phyloP scores from a whole-genome alignment of 2,888 invertebrate species.

The Rhagophthalmus giganteus region DNA sequence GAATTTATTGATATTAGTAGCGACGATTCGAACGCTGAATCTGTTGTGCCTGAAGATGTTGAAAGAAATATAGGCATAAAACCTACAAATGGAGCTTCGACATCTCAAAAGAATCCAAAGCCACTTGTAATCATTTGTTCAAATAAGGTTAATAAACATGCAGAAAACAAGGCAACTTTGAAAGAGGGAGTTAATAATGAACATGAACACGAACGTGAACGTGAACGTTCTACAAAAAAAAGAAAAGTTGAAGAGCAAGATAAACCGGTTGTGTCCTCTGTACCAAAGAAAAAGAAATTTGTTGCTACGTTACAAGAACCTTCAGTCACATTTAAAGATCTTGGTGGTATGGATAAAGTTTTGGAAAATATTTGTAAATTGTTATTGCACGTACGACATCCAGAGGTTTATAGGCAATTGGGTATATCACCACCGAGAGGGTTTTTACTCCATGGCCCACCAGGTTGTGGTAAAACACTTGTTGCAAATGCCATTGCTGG shows the following conservation, averaged over 20 bases:
- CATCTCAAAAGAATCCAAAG: conserved; percentile 53
- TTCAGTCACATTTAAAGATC: conserved; percentile 69
- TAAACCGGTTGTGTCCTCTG: conserved; percentile 36
- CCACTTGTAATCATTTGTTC: neutral
- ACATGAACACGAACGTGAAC: conserved; percentile 1
- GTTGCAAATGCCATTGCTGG: conserved; percentile 83
- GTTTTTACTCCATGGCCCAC: conserved; percentile 91
- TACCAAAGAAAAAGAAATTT: conserved; percentile 53
- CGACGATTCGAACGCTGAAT: conserved; percentile 67
- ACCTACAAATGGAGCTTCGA: conserved; percentile 51
- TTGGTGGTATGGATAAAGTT: conserved; percentile 80
- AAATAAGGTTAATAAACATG: conserved; percentile 53
- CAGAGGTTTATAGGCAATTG: conserved; percentile 82
- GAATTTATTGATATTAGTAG: conserved; percentile 81
- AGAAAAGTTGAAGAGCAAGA: conserved; percentile 46
- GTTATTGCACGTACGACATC: conserved; percentile 84
- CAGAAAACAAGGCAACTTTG: conserved; percentile 50
- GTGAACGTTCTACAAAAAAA: conserved; percentile 48
- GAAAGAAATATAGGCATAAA: too few relatives aligned
- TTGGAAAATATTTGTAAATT: conserved; percentile 58
- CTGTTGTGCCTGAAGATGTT: conserved; percentile 50
- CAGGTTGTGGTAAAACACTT: conserved; percentile 90
- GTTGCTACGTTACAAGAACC: conserved; percentile 50
- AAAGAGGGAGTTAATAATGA: conserved; percentile 48
- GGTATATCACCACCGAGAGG: conserved; percentile 89